Evolutionary conservation across 1,140 invertebrate species (phyloP), one percentile per base, ranked within the genome.

Genomic region (Anoplolepis gracilipes): DNA sequence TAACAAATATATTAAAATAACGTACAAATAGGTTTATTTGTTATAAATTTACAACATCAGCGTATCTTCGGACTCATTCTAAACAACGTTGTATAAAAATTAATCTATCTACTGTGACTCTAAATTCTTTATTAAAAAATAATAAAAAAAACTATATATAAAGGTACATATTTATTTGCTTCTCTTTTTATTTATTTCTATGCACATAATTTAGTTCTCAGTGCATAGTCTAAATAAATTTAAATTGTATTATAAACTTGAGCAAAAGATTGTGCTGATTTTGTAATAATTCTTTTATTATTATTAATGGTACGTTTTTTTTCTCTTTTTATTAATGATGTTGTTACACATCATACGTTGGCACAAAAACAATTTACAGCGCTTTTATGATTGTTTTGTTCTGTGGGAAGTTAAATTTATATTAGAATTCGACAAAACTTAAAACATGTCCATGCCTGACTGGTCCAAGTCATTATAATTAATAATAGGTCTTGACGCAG

Each of bases 401-500:
- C 8, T 25, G 0, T 28, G 46, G 0, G 2, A 46, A 5, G 19
- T 72, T 2, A 16, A 89, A 79, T 49, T n/a, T n/a, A 49, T 25
- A 85, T 28, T 82, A 22, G 13, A 49, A 72, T 55, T 90, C 59
- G 81, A 89, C 65, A 84, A 90, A 92, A 91, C 87, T 95, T 95
- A 97, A 93, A 97, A 97, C 93, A 96, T 95, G 91, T 97, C 97
- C 91, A 95, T 96, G 93, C 98, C 97, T 92, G 97, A 97, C 91
- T 97, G 97, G 95, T 98, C 97, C 95, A 98, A 96, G 96, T 98
- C 97, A 95, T 97, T 96, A 96, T 98, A 98, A 93, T 96, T 97
- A 95, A 98, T 96, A 92, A 98, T 95, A 93, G 96, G 96, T 93
- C 97, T 96, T 87, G 96, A 95, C 76, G 95, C 94, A 92, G 96